These are phyloP conservation scores for Picus viridis DNA, from an alignment of 2,797 vertebrate genomes.

Conservation along the genomic window DNA sequence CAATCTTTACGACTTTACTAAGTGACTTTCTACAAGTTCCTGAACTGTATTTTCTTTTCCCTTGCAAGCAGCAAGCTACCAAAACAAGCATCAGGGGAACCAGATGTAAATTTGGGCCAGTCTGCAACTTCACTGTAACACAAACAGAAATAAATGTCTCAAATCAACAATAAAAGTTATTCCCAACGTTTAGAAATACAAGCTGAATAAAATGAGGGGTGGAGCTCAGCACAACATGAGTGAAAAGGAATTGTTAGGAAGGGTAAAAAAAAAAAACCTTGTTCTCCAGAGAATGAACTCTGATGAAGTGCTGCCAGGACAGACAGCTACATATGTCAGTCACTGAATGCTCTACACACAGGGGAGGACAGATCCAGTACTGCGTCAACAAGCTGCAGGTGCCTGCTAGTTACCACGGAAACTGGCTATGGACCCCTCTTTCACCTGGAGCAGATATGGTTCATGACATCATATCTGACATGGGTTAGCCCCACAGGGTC, in stretches of 20 bases:
- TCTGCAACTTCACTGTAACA: not conserved
- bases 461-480: not conserved
- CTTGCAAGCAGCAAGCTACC: not conserved
- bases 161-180: not conserved
- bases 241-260: not conserved
- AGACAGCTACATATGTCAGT: not conserved
- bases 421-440: not conserved
- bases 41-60: not conserved
- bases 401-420: not conserved
- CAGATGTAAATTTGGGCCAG: not conserved
- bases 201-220: not conserved
- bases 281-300: not conserved
- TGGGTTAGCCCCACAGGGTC: not conserved
- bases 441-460: not conserved
- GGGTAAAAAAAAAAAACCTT: not conserved
- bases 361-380: not conserved
- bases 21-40: not conserved
- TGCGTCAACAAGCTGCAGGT: constrained; percentile 42
- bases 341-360: not conserved
- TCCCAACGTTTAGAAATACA: not conserved
- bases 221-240: not conserved
- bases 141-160: not conserved
- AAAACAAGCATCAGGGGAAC: not conserved
- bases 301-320: not conserved
- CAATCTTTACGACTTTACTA: not conserved